Percentiles rank a stretch among this genome's conserved stretches.
These are phyloP conservation scores for Potamilus streckersoni DNA, from an alignment of 1,140 invertebrate species.

Conservation along the genomic window DNA sequence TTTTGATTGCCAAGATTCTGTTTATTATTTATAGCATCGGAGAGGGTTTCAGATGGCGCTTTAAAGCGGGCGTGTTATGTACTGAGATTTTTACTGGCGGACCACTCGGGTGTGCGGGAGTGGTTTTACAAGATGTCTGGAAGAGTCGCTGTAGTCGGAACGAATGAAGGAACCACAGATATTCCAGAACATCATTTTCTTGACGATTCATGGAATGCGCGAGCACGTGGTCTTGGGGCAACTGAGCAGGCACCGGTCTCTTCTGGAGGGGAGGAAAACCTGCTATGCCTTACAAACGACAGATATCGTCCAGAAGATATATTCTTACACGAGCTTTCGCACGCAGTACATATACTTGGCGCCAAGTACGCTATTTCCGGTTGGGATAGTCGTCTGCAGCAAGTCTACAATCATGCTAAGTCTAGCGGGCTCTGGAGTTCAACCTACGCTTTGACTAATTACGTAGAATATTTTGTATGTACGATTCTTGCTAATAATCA, in stretches of 20 bases:
- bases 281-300: slow-evolving; percentile 42
- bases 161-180: slow-evolving; percentile 34
- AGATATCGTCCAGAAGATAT: slow-evolving; percentile 38
- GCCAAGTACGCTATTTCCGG: slow-evolving; percentile 33
- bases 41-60: slow-evolving; percentile 37
- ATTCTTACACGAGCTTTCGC: slow-evolving; percentile 38
- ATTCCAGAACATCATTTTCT: slow-evolving; percentile 49
- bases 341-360: slow-evolving; percentile 41
- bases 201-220: slow-evolving; percentile 25
- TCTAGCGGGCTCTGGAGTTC: slow-evolving; percentile 45
- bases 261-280: slow-evolving; percentile 46
- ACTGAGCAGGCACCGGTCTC: slow-evolving; percentile 36
- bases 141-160: slow-evolving; percentile 45
- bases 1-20: no score
- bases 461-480: slow-evolving; percentile 54
- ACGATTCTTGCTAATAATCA: no score
- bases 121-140: slow-evolving; percentile 46
- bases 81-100: slow-evolving; percentile 53
- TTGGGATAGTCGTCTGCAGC: slow-evolving; percentile 30
- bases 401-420: slow-evolving; percentile 35
- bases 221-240: slow-evolving; percentile 43
- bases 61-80: slow-evolving; percentile 54
- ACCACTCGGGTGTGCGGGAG: slow-evolving; percentile 41
- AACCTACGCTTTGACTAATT: slow-evolving; percentile 42
- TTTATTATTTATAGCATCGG: slow-evolving; percentile 8